A percentile compares a stretch with the other conserved stretches of the same genome.
Conservation (phyloP, 2,113 vertebrate species). For the Triplophysa siluroides region DNA sequence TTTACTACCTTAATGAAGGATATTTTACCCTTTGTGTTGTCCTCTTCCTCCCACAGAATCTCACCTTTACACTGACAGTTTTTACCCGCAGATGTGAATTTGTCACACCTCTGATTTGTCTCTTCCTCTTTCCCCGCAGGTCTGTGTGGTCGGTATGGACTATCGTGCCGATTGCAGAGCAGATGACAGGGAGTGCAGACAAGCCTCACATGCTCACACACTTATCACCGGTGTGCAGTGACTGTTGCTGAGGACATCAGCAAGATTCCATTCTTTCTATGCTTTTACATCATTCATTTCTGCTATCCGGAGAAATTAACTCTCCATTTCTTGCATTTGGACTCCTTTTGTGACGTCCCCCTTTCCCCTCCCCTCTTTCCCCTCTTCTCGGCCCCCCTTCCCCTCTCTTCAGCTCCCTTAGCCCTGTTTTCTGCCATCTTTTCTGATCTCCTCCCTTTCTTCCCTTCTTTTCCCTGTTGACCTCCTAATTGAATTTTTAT, state of each 20-base stretch:
- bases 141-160: conserved; percentile 68
- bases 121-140: conserved; percentile 28
- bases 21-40: not conserved
- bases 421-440: not conserved
- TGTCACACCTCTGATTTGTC: conserved; percentile 20
- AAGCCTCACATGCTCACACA: conserved; percentile 42
- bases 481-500: conserved; percentile 27
- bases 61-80: not conserved
- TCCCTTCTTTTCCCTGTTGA: not conserved
- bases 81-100: conserved; percentile 38
- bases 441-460: not conserved
- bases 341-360: conserved; percentile 1
- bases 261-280: conserved; percentile 16
- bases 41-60: not conserved
- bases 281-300: conserved; percentile 36
- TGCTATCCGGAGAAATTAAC: conserved; percentile 10
- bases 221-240: conserved; percentile 23
- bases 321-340: conserved; percentile 34
- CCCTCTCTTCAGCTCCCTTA: not conserved
- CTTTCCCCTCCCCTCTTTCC: not conserved
- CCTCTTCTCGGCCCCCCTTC: not conserved
- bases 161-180: conserved; percentile 74
- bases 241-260: conserved; percentile 38
- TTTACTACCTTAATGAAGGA: not conserved
- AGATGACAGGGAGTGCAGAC: conserved; percentile 74